A percentile compares a stretch with the other conserved stretches of the same genome.
phyloP scores from a whole-genome alignment of 2,888 invertebrate species.

The Cephus spinipes region DNA sequence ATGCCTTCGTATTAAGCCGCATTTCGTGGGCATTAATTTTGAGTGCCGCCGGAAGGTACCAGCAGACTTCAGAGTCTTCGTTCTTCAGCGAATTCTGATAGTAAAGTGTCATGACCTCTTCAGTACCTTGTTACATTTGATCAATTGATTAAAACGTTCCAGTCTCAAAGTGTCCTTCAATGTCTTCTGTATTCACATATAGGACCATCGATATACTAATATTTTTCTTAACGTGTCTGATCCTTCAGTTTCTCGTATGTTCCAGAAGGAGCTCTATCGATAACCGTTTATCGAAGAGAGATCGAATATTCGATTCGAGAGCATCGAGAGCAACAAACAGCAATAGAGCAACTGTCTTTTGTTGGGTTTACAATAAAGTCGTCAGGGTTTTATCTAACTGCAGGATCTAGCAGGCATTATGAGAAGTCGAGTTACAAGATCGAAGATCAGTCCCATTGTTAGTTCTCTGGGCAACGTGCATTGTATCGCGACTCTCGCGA shows the following conservation, averaged over 20 bases:
- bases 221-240: not conserved
- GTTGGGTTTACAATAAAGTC: slow-evolving; percentile 38
- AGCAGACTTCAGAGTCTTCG: slow-evolving; percentile 15
- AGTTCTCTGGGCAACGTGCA: not conserved
- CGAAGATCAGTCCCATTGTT: slow-evolving; percentile 1
- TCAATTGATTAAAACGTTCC: not conserved
- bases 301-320: slow-evolving; percentile 7
- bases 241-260: not conserved
- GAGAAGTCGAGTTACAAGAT: slow-evolving; percentile 27
- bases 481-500: not conserved
- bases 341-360: slow-evolving; percentile 10
- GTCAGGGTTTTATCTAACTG: slow-evolving; percentile 37
- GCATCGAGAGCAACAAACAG: not conserved
- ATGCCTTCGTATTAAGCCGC: slow-evolving; percentile 37
- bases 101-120: not conserved
- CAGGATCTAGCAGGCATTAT: slow-evolving; percentile 40
- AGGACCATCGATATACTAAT: not conserved
- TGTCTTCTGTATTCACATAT: not conserved
- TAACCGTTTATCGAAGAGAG: slow-evolving; percentile 16
- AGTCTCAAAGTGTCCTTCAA: not conserved
- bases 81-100: not conserved
- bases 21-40: slow-evolving; percentile 38
- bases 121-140: not conserved
- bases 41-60: slow-evolving; percentile 29
- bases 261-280: not conserved